Evolutionary conservation across 2,797 vertebrate species (phyloP), one percentile per base, ranked within the genome.

Genomic region (Sternarchorhynchus goeldii): DNA sequence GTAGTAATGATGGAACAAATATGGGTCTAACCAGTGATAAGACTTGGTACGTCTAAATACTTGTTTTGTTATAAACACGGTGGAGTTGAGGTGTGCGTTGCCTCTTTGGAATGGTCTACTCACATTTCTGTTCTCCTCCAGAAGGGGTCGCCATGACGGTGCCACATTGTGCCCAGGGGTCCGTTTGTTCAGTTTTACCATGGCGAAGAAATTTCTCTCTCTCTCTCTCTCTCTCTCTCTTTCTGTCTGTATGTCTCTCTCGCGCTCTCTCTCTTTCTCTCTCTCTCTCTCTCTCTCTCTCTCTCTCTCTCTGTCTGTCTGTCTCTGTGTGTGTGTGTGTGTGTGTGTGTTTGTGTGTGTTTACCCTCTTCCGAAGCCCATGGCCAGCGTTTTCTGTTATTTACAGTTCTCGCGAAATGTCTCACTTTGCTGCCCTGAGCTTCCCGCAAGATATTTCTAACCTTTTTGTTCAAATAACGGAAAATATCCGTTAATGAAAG

Each of bases 81-180:
- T 41, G 36, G 36, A 66, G 41, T 20, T 36, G n/a, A 20, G 18
- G 21, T 6, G 41, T 32, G 64, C 25, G n/a, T 14, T 25, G 66
- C 41, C 20, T 31, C 41, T 50, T 29, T 16, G 5, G 39, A 10
- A 14, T 12, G 45, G 12, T 12, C 10, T 79, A 77, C 79, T 87
- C 83, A 90, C 79, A 77, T 85, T 86, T 88, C 81, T 82, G 84
- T 80, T 85, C 81, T 88, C 79, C 79, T 88, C 91, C 96, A 94
- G 95, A 92, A 96, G 96, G 95, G 95, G 95, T 94, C 94, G 94
- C 95, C 94, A 93, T 90, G 89, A 91, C 85, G 94, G 94, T 93
- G 90, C 82, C 88, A 86, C 67, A 32, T 4, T 21, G 39, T 36
- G 21, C 66, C 14, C 66, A 68, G 20, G 32, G 62, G 62, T 64